Percentiles rank a stretch among this genome's conserved stretches.
Evolutionary conservation across 2,888 invertebrate species (phyloP).

Genomic region (Clivina fossor): DNA sequence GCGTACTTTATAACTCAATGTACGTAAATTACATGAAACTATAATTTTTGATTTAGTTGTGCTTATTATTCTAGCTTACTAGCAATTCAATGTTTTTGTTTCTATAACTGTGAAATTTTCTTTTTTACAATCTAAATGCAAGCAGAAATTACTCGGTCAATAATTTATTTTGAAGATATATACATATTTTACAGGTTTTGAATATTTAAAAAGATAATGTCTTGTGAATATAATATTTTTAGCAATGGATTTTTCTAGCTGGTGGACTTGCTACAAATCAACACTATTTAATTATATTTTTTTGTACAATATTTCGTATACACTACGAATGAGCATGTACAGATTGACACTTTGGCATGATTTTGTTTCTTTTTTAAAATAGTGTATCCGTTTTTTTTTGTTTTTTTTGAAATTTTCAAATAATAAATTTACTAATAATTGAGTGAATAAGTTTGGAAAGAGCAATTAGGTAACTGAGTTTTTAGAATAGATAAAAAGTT

Average conservation of each 20-base stretch:
- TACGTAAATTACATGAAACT: no score
- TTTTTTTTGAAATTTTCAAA: no score
- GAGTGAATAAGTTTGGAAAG: no score
- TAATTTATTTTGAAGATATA: constrained; percentile 22
- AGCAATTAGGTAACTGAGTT: no score
- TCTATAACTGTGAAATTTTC: background rate
- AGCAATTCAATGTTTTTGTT: constrained; percentile 29
- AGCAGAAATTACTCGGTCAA: constrained; percentile 9
- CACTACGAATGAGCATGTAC: constrained; percentile 27
- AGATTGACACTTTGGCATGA: constrained; percentile 24
- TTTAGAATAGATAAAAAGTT: no score
- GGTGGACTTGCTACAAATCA: constrained; percentile 31
- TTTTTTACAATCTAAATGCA: constrained; percentile 16
- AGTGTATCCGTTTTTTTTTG: constrained; percentile 20
- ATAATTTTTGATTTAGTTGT: no score
- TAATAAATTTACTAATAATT: no score
- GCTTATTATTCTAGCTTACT: constrained; percentile 28
- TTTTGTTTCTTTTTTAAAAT: constrained; percentile 14
- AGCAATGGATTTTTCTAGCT: constrained; percentile 32
- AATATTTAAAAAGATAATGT: constrained; percentile 15
- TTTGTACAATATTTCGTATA: no score
- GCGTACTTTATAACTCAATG: no score
- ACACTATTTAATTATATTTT: no score
- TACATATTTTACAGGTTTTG: constrained; percentile 31
- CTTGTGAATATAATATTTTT: constrained; percentile 24